These are phyloP conservation scores for Lordiphosa collinella DNA, from an alignment of 1,140 invertebrate genomes.

Conservation along the genomic window DNA sequence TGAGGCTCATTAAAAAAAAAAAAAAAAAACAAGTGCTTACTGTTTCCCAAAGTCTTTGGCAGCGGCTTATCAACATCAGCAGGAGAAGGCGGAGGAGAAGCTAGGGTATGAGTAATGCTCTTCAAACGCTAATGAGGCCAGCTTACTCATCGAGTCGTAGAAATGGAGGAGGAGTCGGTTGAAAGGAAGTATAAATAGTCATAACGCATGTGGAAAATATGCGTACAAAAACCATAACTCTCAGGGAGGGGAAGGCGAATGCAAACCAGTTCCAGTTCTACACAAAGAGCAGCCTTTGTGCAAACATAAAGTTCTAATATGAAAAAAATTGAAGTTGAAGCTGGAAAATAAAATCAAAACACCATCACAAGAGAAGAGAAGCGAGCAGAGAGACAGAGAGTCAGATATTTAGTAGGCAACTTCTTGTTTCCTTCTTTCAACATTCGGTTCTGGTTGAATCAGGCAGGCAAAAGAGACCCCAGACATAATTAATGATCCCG, in stretches of 20 bases:
- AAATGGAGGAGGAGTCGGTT: not conserved
- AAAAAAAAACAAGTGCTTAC: not conserved
- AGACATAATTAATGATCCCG: conserved; percentile 73
- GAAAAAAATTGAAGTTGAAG: conserved; percentile 18
- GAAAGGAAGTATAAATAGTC: conserved; percentile 46
- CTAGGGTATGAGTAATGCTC: conserved; percentile 30
- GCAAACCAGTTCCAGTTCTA: conserved; percentile 31
- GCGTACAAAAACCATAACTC: no score
- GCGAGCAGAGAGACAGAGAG: conserved; percentile 12
- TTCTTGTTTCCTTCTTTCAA: conserved; percentile 74
- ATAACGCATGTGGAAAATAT: conserved; percentile 45
- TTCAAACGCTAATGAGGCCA: conserved; percentile 54
- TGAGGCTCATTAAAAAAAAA: conserved; percentile 1
- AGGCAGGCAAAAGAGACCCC: conserved; percentile 12
- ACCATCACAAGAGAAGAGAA: conserved; percentile 4
- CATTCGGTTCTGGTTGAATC: conserved; percentile 52
- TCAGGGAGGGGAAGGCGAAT: no score
- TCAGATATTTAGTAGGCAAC: conserved; percentile 47
- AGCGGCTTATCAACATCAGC: not conserved
- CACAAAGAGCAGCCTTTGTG: conserved; percentile 54
- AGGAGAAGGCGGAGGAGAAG: conserved; percentile 6
- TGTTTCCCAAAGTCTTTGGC: no score
- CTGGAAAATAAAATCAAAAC: conserved; percentile 36
- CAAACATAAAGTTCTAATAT: conserved; percentile 50
- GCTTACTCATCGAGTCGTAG: conserved; percentile 49